Evolutionary conservation across 2,113 vertebrate genomes (phyloP), one percentile per base, ranked within the genome.

Genomic region (Ptilorrhoa leucosticta): DNA sequence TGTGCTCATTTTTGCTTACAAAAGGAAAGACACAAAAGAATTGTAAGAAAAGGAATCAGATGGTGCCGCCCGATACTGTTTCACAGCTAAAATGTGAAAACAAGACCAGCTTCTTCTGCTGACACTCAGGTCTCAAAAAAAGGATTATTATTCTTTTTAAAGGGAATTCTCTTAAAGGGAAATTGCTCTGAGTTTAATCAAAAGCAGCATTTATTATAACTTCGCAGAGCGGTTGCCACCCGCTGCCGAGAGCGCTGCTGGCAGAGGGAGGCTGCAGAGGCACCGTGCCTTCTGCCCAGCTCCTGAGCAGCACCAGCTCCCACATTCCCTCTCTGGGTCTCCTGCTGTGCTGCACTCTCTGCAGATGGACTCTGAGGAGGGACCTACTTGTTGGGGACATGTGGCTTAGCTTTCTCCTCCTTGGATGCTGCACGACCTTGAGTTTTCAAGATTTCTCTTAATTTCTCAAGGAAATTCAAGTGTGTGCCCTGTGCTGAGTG

Each of bases 1-100:
- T 93, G 89, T 96, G 87, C 96, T 97, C 95, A 90, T 97, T 97
- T 97, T 94, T 95, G 95, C 95, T 97, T 96, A 97, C 96, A 97
- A 97, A 95, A 97, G 92, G 82, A 73, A 95, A 94, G 87, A 68
- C 94, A 97, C 96, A 97, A 97, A 97, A 96, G 96, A 90, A 96
- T 83, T 82, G 86, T 83, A 96, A 97, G 95, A 97, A 97, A 96
- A 93, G 93, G 93, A 96, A 96, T 97, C 96, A 97, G 97, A 97
- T 96, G 94, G 95, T 96, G 90, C 95, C 2, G 3, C 93, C 95
- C 16, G 84, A 97, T 96, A 97, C 84, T 84, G 89, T 96, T 97
- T 95, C 95, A 72, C 69, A 80, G 90, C 70, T 79, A 88, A 96
- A 96, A 97, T 1, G 33, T 86, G 94, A 96, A 97, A 97, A 97